Evolutionary conservation across 2,888 invertebrate genomes (phyloP).

Genomic region (Pyrrhosoma nymphula): DNA sequence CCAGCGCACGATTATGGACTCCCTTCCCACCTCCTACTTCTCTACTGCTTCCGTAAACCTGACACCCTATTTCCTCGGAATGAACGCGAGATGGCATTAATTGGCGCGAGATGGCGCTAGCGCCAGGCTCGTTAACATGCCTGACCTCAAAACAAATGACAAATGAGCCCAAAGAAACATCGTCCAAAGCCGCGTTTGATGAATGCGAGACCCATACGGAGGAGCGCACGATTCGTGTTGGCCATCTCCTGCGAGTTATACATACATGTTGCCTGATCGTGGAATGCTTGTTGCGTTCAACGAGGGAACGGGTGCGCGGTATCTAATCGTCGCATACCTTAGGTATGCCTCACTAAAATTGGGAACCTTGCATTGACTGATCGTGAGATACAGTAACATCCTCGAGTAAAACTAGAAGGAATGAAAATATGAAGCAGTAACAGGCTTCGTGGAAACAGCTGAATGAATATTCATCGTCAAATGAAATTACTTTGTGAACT

Average conservation of each 20-base stretch:
- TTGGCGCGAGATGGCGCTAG: too few relatives aligned
- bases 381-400: too few relatives aligned
- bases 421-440: too few relatives aligned
- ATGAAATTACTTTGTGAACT: too few relatives aligned
- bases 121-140: not conserved
- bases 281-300: not conserved
- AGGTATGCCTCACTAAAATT: not conserved
- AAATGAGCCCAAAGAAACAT: not conserved
- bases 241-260: not conserved
- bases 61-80: not conserved
- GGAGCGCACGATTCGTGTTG: not conserved
- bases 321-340: too few relatives aligned
- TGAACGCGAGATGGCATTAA: not conserved
- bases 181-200: not conserved
- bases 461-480: too few relatives aligned
- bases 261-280: not conserved
- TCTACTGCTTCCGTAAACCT: not conserved
- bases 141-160: not conserved
- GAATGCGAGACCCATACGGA: not conserved
- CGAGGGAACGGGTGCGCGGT: not conserved
- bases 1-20: not conserved
- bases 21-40: not conserved
- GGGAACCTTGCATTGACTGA: not conserved
- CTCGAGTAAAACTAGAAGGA: too few relatives aligned
- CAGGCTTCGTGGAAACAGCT: too few relatives aligned